Evolutionary conservation across 2,888 invertebrate species (phyloP).

Genomic region (Pristionchus arcanus): DNA sequence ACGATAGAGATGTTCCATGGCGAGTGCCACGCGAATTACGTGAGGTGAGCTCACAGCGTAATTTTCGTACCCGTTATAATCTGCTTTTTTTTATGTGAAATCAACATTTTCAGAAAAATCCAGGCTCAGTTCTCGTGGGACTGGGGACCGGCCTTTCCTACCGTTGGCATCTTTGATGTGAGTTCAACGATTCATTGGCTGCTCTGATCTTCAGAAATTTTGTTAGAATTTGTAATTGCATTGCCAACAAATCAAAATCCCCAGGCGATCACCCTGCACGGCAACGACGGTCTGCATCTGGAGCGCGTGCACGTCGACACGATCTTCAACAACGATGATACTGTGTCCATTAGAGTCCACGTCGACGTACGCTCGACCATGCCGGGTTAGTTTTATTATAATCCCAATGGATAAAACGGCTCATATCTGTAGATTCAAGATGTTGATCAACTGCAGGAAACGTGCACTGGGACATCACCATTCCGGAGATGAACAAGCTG

Average conservation of each 20-base stretch:
- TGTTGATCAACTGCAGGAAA: too few relatives aligned
- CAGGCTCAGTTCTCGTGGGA: slow-evolving; percentile 95
- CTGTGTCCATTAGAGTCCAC: background rate
- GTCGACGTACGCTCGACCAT: background rate
- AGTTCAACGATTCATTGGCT: background rate
- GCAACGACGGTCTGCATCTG: slow-evolving; percentile 32
- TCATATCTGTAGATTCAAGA: too few relatives aligned
- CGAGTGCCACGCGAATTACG: slow-evolving; percentile 93
- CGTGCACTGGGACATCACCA: slow-evolving; percentile 21
- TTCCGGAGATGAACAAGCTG: slow-evolving; percentile 18
- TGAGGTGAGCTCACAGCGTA: too few relatives aligned
- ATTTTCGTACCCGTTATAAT: too few relatives aligned
- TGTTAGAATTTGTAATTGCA: background rate
- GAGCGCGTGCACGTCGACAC: slow-evolving; percentile 11
- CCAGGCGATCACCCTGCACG: background rate
- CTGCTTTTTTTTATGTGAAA: too few relatives aligned
- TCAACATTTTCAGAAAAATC: slow-evolving; percentile 81
- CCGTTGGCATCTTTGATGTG: slow-evolving; percentile 87
- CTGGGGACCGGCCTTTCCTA: slow-evolving; percentile 96
- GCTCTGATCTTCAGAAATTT: background rate
- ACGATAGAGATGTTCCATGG: slow-evolving; percentile 88
- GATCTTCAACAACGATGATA: background rate
- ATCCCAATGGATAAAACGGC: too few relatives aligned
- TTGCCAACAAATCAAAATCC: too few relatives aligned
- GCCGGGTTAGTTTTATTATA: background rate